Base-by-base conservation (phyloP, 2,888 invertebrate species). In the Anoncus sp. region DNA sequence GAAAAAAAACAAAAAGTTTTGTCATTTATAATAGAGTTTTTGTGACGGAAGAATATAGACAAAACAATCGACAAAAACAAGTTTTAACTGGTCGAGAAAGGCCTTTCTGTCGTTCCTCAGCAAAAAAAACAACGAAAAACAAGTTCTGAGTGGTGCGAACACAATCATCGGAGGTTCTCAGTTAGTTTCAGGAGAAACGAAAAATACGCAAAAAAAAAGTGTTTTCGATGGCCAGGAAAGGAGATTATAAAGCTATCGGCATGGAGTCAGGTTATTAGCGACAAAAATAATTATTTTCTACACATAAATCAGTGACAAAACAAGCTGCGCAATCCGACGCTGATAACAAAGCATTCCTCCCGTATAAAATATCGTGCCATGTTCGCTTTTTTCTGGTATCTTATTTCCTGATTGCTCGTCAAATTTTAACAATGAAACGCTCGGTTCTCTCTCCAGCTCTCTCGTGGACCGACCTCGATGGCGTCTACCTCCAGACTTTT, bases 191-290 rank as follows among this genome's bases (percentile, higher is more conserved):
- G 16, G 27, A 18, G 6, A 31, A 20, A 24, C 9, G 1, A 24
- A 43, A 27, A n/a, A 31, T n/a, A 12, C 18, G 27, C 14, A n/a
- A 63, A 7, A 10, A 16, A 24, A 20, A 4, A 45, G 1, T 45
- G 14, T 57, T 20, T 35, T 12, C 7, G 1, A 67, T 55, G 66
- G 53, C 66, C 14, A 18, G 24, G 10, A 55, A 20, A 40, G 18
- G 66, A 67, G 51, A 67, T 45, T 55, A 55, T 14, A 55, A 40
- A 55, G 31, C 45, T 14, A 45, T 75, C 57, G 55, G 12, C 9
- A 77, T 73, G 72, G 77, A 80, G 47, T 73, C 77, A 67, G 75
- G 75, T 67, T 63, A 43, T 59, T 72, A 62, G 40, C 35, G 12
- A 22, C 6, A 2, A 12, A 53, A 35, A 43, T 55, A 60, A 43